Evolutionary conservation across 2,113 vertebrate species (phyloP).

Genomic region (Saccopteryx bilineata): DNA sequence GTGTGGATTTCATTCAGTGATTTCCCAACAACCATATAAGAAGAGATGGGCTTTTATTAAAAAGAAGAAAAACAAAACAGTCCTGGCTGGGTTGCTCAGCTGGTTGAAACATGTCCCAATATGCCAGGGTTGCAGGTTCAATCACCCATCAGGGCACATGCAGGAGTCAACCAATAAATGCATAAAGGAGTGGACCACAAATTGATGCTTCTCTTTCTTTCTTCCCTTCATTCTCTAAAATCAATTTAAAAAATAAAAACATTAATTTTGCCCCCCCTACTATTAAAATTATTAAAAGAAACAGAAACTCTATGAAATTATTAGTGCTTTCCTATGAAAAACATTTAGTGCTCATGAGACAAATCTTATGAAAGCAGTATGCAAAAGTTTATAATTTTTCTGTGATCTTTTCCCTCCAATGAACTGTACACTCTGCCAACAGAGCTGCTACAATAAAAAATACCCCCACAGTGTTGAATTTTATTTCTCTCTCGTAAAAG

Average conservation of each 20-base stretch:
- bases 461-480: not conserved
- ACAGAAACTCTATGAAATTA: conserved; percentile 49
- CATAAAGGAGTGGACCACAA: no score
- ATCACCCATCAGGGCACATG: no score
- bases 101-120: no score
- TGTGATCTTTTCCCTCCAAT: not conserved
- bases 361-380: not conserved
- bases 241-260: not conserved
- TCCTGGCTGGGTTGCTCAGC: no score
- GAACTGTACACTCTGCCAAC: not conserved
- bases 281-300: conserved; percentile 45
- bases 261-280: conserved; percentile 52
- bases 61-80: not conserved
- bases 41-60: not conserved
- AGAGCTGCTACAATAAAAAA: conserved; percentile 47
- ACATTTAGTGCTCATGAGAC: not conserved
- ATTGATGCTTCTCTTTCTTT: no score
- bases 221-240: no score
- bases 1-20: conserved; percentile 40
- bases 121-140: no score
- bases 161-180: no score
- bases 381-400: not conserved
- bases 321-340: conserved; percentile 28
- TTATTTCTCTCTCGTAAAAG: not conserved
- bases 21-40: conserved; percentile 26